A percentile compares a stretch with the other conserved stretches of the same genome.
phyloP scores from a whole-genome alignment of 2,113 vertebrate genomes.

The Daubentonia madagascariensis region DNA sequence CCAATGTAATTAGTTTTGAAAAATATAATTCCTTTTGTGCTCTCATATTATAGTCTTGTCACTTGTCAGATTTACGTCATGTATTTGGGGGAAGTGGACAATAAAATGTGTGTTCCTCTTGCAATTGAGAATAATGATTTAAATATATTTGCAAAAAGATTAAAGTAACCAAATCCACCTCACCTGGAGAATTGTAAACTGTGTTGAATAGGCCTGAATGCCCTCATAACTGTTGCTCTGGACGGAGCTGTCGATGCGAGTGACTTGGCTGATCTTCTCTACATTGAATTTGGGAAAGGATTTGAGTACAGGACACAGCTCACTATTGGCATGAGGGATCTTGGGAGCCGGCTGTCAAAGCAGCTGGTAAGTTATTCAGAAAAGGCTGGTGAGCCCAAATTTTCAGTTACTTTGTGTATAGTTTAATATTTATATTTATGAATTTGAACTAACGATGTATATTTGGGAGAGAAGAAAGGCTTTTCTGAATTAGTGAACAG shows the following conservation, averaged over 20 bases:
- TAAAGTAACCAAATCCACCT: not conserved
- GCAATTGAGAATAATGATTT: not conserved
- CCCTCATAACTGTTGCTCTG: constrained; percentile 78
- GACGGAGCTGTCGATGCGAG: constrained; percentile 35
- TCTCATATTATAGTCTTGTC: not conserved
- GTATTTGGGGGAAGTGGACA: not conserved
- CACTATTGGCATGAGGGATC: constrained; percentile 73
- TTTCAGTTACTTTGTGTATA: not conserved
- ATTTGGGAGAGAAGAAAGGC: not conserved
- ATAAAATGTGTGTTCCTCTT: not conserved
- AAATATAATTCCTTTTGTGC: not conserved
- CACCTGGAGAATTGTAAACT: not conserved
- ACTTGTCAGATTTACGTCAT: not conserved
- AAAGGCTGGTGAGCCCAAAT: not conserved
- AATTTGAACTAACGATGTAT: not conserved
- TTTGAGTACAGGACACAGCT: constrained; percentile 78
- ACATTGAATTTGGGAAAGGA: constrained; percentile 82
- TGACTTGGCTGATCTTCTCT: constrained; percentile 67
- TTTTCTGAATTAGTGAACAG: not conserved
- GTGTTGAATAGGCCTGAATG: constrained; percentile 77
- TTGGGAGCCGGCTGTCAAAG: constrained; percentile 68
- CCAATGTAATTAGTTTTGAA: not conserved
- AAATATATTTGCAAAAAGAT: not conserved
- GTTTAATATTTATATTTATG: not conserved
- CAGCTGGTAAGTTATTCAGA: constrained; percentile 76